Conservation (phyloP, 2,888 invertebrate species). For the Euplagia quadripunctaria region DNA sequence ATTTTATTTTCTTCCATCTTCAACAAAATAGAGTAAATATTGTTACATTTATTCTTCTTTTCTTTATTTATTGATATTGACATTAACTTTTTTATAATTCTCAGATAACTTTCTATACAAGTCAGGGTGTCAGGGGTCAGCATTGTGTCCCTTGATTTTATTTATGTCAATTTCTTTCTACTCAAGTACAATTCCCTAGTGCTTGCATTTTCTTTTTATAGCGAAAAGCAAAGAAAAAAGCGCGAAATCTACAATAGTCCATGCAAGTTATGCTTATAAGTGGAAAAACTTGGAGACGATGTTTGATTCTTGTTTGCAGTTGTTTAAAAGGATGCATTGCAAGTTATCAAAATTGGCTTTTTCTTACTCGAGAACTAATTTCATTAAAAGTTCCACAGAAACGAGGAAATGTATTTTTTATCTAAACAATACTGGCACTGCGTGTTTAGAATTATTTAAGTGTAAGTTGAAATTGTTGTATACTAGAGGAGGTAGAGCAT, state of each 20-base stretch:
- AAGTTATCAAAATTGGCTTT: slow-evolving; percentile 45
- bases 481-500: too few species aligned
- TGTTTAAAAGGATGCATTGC: slow-evolving; percentile 37
- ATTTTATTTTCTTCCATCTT: too few species aligned
- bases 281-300: slow-evolving; percentile 30
- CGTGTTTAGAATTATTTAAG: background rate
- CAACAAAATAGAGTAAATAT: too few species aligned
- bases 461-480: too few species aligned
- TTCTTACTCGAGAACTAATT: slow-evolving; percentile 44
- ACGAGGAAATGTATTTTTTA: slow-evolving; percentile 14
- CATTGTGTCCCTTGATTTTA: too few species aligned
- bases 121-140: too few species aligned
- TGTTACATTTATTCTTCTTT: too few species aligned
- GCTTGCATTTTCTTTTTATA: background rate
- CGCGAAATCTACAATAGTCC: background rate
- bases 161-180: background rate
- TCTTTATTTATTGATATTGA: too few species aligned
- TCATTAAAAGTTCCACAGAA: slow-evolving; percentile 43
- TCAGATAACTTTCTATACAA: too few species aligned
- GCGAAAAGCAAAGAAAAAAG: background rate
- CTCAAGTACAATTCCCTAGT: slow-evolving; percentile 8
- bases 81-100: too few species aligned
- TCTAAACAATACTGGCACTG: background rate
- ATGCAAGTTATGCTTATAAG: background rate
- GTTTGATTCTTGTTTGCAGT: slow-evolving; percentile 12